Base-by-base conservation (phyloP, 2,113 vertebrate genomes). In the Heptranchias perlo region DNA sequence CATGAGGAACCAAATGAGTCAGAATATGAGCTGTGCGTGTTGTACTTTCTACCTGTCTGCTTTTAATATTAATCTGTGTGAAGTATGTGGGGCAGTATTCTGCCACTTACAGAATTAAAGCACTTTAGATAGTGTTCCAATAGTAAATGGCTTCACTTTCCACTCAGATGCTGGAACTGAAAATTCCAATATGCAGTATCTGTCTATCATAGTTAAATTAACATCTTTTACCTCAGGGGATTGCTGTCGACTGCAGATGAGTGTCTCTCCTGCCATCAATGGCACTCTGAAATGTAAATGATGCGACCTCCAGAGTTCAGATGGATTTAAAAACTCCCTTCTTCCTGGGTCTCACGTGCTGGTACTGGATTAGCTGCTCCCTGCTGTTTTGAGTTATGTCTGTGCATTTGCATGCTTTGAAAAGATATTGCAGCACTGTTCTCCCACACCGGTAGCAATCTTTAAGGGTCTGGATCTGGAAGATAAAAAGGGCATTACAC, bases 1-100 rank as follows among this genome's bases (percentile, higher is more conserved):
- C 14, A 3, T 62, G 89, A 92, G 18, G 54, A 92, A 23, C 35
- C 31, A 92, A 62, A 92, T 62, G 35, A 61, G 89, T 35, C 54
- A 61, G 13, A n/a, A 18, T n/a, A 39, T 54, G 35, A 92, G 35
- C 54, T 61, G 89, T 35, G 87, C 23, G 28, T 89, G 52, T 58
- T 13, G 87, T 13, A 58, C 58, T 35, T 91, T 47, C 47, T 28
- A 49, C 3, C 14, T 23, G 25, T n/a, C 54, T 21, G 31, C 54
- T 92, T 61, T 62, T 92, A 92, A 92, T 39, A 92, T 61, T 92
- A 92, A 61, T 62, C 16, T 92, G 35, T 62, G n/a, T 39, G n/a
- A 92, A n/a, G 54, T 21, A 39, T 39, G 31, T 35, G 3, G 89
- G 54, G 35, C 54, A 61, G 35, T 61, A 39, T 18, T 91, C 84